These are phyloP conservation scores for Nymphalis polychloros DNA, from an alignment of 2,888 invertebrate genomes.

Conservation along the genomic window DNA sequence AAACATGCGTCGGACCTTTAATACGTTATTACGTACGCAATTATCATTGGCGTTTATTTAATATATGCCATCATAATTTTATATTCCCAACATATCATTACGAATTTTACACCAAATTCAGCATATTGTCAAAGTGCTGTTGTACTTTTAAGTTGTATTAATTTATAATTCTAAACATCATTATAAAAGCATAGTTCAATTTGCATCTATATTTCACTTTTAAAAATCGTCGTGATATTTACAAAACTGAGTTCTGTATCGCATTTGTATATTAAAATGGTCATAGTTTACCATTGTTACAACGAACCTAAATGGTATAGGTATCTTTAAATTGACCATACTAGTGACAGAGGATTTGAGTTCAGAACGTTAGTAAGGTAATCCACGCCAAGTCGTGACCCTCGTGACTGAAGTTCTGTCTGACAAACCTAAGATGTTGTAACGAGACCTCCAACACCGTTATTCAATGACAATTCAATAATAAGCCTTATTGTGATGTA, in stretches of 20 bases:
- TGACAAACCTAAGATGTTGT: slow-evolving; percentile 44
- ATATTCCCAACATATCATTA: slow-evolving; percentile 19
- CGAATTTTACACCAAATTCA: slow-evolving; percentile 8
- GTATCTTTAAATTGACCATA: slow-evolving; percentile 16
- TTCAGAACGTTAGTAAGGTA: slow-evolving; percentile 36
- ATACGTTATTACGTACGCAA: slow-evolving; percentile 39
- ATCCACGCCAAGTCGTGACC: slow-evolving; percentile 49
- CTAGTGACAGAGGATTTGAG: slow-evolving; percentile 21
- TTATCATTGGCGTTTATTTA: slow-evolving; percentile 37
- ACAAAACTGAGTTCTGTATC: background rate
- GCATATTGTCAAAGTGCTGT: background rate
- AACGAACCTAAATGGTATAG: slow-evolving; percentile 5
- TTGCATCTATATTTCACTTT: too few species aligned
- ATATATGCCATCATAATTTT: slow-evolving; percentile 32
- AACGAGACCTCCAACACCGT: slow-evolving; percentile 37
- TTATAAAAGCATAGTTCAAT: too few species aligned
- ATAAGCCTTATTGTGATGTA: slow-evolving; percentile 23
- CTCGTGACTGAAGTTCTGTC: slow-evolving; percentile 48
- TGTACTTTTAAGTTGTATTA: background rate
- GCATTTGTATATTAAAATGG: slow-evolving; percentile 3
- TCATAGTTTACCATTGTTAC: slow-evolving; percentile 10
- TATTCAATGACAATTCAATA: slow-evolving; percentile 27
- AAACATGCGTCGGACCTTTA: slow-evolving; percentile 57
- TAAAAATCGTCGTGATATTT: too few species aligned
- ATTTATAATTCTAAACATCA: too few species aligned